Conservation (phyloP, 2,888 invertebrate genomes). For the Campoplex capitator region DNA sequence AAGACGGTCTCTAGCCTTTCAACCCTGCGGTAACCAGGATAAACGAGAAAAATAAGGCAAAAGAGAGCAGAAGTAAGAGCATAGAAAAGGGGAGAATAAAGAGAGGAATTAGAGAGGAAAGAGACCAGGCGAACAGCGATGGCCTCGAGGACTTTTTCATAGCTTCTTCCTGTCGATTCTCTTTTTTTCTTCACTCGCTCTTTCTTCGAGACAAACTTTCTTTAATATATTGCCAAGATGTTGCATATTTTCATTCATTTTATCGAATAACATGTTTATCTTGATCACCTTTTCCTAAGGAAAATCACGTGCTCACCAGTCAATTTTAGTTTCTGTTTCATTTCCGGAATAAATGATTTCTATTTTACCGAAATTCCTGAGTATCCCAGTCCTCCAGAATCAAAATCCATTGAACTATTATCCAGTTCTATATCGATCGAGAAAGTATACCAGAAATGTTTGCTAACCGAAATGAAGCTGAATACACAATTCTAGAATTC, state of each 20-base stretch:
- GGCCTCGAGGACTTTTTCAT: slow-evolving; percentile 14
- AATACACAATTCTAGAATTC: neutral
- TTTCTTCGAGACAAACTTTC: neutral
- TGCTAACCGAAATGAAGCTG: neutral
- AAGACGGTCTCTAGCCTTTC: slow-evolving; percentile 25
- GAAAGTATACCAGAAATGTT: neutral
- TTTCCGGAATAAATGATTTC: too few species aligned
- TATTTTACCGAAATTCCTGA: too few species aligned
- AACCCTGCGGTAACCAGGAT: slow-evolving; percentile 46
- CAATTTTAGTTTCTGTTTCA: too few species aligned
- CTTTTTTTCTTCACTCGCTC: neutral
- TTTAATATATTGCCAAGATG: neutral
- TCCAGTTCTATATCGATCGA: neutral
- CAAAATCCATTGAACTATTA: neutral
- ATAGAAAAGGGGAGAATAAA: slow-evolving; percentile 38
- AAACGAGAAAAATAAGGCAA: slow-evolving; percentile 34
- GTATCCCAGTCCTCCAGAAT: too few species aligned
- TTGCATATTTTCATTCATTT: neutral
- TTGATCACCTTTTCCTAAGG: neutral
- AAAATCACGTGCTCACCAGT: neutral
- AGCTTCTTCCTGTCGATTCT: neutral
- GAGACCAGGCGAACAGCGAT: slow-evolving; percentile 26
- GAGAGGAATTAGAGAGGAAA: slow-evolving; percentile 44
- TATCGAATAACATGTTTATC: neutral
- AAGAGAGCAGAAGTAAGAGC: slow-evolving; percentile 17